Evolutionary conservation across 1,140 invertebrate genomes (phyloP), one percentile per base, ranked within the genome.

Genomic region (Caenorhabditis tropicalis): DNA sequence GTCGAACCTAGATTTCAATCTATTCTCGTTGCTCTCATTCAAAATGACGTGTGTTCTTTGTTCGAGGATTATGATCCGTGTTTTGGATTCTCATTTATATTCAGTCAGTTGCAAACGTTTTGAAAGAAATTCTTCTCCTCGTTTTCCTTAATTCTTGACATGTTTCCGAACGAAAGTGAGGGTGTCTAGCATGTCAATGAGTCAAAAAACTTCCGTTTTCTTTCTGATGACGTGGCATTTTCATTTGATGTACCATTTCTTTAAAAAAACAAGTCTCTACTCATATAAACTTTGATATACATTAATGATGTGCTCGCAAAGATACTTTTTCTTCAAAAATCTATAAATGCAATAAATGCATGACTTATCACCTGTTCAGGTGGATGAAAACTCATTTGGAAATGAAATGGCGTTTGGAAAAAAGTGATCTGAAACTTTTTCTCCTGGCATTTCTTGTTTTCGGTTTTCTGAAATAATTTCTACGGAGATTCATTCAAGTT

Each of bases 131-230:
- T n/a, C n/a, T n/a, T n/a, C n/a, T n/a, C n/a, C 39, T 43, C 39
- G 5, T 43, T 43, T 43, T 43, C 12, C 12, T 43, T n/a, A 6
- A 12, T 12, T 2, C 53, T 56, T 56, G 53, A 56, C 53, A 56
- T 56, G 24, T 56, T 56, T 56, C 24, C 7, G 53, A 56, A 56
- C 53, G 53, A 56, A 24, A 51, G 49, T 16, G 21, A 56, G 53
- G 24, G 21, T 56, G 53, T 56, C 53, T 56, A 56, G 53, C 53
- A 24, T 56, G 53, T 56, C 53, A 56, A 56, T 19, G 24, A 56
- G 53, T 56, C 53, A 56, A 56, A 56, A 21, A 56, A 56, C 53
- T 56, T 56, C 53, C 53, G 53, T 56, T 56, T 56, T 56, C 15
- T 56, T 27, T 56, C 53, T 56, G 19, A 56, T 56, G 53, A 56